These are phyloP conservation scores for Lepidochrysops patricia DNA, from an alignment of 2,888 invertebrate species.

Conservation along the genomic window DNA sequence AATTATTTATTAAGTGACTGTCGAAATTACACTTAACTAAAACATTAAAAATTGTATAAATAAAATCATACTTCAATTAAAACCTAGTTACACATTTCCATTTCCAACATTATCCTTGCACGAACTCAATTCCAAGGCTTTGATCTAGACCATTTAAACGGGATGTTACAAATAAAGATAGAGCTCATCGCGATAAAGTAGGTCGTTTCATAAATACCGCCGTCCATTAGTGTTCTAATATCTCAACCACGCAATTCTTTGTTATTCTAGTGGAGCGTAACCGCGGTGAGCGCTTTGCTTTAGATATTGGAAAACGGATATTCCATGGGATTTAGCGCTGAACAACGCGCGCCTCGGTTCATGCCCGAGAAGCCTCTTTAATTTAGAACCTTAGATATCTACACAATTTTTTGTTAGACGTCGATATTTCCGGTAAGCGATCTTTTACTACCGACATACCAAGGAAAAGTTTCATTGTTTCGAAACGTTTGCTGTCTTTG, in stretches of 20 bases:
- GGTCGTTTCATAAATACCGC: constrained; percentile 53
- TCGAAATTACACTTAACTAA: no score
- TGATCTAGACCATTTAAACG: constrained; percentile 6
- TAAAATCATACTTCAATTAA: background rate
- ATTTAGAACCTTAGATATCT: constrained; percentile 20
- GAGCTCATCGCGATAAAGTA: constrained; percentile 30
- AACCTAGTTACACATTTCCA: background rate
- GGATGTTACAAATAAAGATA: constrained; percentile 24
- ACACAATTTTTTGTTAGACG: constrained; percentile 15
- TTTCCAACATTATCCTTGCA: background rate
- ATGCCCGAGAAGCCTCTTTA: constrained; percentile 19
- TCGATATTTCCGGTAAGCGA: constrained; percentile 12
- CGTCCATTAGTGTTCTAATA: constrained; percentile 64
- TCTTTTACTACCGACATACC: background rate
- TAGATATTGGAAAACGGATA: constrained; percentile 69
- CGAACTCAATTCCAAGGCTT: constrained; percentile 12
- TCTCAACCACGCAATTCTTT: constrained; percentile 65
- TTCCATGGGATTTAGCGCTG: constrained; percentile 55
- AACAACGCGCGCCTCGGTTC: constrained; percentile 28
- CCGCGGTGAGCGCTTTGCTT: constrained; percentile 53
- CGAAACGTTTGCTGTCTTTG: background rate
- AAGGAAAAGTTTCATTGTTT: background rate
- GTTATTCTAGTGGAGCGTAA: constrained; percentile 61
- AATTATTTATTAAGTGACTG: no score
- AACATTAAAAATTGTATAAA: background rate